Evolutionary conservation across 2,888 invertebrate genomes (phyloP), one percentile per base, ranked within the genome.

Genomic region (Hirtodrosophila duncani): DNA sequence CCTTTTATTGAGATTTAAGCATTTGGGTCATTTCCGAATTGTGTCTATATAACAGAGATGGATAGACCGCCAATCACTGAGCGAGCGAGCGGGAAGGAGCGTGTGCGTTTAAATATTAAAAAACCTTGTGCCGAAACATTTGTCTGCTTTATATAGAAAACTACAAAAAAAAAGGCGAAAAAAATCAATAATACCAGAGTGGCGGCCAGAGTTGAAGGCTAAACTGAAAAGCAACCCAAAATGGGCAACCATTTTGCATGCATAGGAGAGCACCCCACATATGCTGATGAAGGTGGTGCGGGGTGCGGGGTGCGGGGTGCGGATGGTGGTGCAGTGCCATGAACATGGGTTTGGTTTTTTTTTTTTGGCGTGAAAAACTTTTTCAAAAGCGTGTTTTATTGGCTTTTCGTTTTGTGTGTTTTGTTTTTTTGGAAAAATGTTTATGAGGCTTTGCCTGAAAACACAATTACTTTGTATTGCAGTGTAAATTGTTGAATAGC

Each of bases 1-100:
- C 60, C 62, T 58, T 68, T 63, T 65, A 72, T 77, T 74, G 77
- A 69, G 69, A 69, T 77, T 77, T 69, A 65, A 74, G 57, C 69
- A 72, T 77, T 69, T 77, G 63, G 77, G 74, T 74, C 74, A 77
- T 52, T 72, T 77, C 59, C 69, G 72, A 72, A 72, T 61, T 63
- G 72, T 72, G 67, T 77, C 72, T 72, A 64, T 64, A 52, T 59
- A 56, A 56, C 74, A 55, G 48, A 20, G 43, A 4, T 27, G 7
- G 9, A 11, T 9, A 10, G n/a, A n/a, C 8, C 30, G 30, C 30
- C 7, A 13, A 27, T 10, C 11, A 11, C 16, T 8, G 24, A 18
- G 14, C 16, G 17, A 27, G 37, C 16, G 36, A 13, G 36, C 4
- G 7, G 4, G 37, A 6, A 23, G n/a, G 4, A 39, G 16, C n/a